Conservation (phyloP, 2,797 vertebrate genomes). For the Myotis vivesi region DNA sequence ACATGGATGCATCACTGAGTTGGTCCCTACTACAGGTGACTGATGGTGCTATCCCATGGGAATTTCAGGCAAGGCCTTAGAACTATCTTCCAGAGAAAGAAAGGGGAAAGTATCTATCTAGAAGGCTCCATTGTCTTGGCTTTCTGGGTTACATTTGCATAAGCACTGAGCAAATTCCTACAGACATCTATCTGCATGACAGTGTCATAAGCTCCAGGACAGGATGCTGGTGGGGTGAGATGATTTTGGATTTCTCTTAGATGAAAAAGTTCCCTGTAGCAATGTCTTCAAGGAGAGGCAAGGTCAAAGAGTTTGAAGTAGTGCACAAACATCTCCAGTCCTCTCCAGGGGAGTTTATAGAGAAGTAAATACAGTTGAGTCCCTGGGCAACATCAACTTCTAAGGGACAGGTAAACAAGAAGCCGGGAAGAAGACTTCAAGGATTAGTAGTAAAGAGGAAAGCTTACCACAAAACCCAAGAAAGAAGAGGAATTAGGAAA, state of each 20-base stretch:
- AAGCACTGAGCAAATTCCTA: not conserved
- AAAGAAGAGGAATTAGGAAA: not conserved
- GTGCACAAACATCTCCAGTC: not conserved
- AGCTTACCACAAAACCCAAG: not conserved
- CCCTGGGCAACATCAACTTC: not conserved
- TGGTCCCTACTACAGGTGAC: not conserved
- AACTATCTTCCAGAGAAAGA: not conserved
- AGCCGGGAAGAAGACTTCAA: not conserved
- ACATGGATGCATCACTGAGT: not conserved
- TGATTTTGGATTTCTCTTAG: not conserved
- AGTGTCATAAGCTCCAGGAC: not conserved
- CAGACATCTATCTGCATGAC: not conserved
- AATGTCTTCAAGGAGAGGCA: not conserved
- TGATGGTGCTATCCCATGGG: not conserved
- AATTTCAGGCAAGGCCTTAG: not conserved
- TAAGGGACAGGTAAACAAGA: not conserved
- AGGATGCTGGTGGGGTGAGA: not conserved
- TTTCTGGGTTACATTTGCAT: not conserved
- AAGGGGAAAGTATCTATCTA: not conserved
- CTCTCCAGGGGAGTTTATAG: not conserved
- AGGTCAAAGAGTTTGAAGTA: not conserved
- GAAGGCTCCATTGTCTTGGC: accelerated
- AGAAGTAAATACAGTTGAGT: not conserved
- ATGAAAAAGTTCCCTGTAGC: not conserved
- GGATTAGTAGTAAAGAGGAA: not conserved